Conservation (phyloP, 2,797 vertebrate genomes). For the Catharus ustulatus region DNA sequence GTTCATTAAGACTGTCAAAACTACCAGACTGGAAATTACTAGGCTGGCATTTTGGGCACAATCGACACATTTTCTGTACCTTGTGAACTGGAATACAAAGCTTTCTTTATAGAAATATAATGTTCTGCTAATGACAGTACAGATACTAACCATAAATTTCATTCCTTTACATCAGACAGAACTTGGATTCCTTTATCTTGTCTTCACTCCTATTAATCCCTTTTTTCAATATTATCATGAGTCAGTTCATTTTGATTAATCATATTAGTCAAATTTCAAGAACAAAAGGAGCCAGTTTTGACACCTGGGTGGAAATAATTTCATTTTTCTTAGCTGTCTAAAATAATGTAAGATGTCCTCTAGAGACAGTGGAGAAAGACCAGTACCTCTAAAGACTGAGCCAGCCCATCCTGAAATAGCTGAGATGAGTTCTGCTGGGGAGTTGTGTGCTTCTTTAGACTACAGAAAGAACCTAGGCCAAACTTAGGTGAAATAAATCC, state of each 20-base stretch:
- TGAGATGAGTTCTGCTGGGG: not conserved
- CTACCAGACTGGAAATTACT: slow-evolving; percentile 61
- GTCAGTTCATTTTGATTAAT: slow-evolving; percentile 34
- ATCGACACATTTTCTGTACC: slow-evolving; percentile 41
- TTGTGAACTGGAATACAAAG: slow-evolving; percentile 43
- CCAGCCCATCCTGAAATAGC: not conserved
- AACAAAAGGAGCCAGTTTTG: slow-evolving; percentile 12
- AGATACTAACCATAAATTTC: slow-evolving; percentile 33
- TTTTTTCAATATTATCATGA: slow-evolving; percentile 18
- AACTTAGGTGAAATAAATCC: not conserved
- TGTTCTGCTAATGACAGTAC: slow-evolving; percentile 36
- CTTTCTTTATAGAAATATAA: slow-evolving; percentile 37
- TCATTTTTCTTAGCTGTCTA: not conserved
- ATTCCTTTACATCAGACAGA: slow-evolving; percentile 11
- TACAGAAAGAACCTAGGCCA: not conserved
- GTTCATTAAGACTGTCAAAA: slow-evolving; percentile 38
- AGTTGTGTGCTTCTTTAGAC: not conserved
- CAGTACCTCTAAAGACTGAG: not conserved
- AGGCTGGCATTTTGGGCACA: slow-evolving; percentile 55
- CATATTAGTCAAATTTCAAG: not conserved
- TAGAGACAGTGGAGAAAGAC: not conserved
- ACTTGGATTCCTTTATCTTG: slow-evolving; percentile 15
- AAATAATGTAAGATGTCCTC: not conserved
- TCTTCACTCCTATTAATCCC: slow-evolving; percentile 13
- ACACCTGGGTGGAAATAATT: not conserved